phyloP scores from a whole-genome alignment of 2,888 invertebrate species.

The Alloplasta piceator region DNA sequence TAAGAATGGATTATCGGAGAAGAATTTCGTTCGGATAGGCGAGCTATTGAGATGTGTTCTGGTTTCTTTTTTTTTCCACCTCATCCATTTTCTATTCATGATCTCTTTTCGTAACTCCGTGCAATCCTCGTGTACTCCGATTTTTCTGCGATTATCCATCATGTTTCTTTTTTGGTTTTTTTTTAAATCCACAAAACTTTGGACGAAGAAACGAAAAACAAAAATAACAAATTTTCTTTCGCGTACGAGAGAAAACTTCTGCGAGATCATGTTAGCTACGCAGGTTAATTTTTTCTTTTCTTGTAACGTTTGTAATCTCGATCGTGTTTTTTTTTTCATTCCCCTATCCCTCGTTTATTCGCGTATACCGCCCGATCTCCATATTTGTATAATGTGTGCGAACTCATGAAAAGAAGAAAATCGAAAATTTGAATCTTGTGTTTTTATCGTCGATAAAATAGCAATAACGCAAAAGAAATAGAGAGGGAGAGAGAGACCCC shows the following conservation, averaged over 20 bases:
- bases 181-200: too few species aligned
- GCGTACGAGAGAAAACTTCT: not conserved
- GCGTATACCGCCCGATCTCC: slow-evolving; percentile 14
- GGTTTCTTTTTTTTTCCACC: too few species aligned
- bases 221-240: slow-evolving; percentile 1
- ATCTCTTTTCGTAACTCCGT: too few species aligned
- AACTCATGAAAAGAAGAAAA: not conserved
- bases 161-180: too few species aligned
- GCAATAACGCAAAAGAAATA: slow-evolving; percentile 44
- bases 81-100: too few species aligned
- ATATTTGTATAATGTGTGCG: slow-evolving; percentile 14
- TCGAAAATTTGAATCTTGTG: slow-evolving; percentile 24
- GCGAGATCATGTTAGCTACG: slow-evolving; percentile 31
- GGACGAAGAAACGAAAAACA: too few species aligned
- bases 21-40: too few species aligned
- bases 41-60: too few species aligned
- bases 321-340: slow-evolving; percentile 4
- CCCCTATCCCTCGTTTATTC: not conserved
- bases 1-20: too few species aligned
- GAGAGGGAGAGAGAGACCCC: slow-evolving; percentile 63
- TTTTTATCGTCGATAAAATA: slow-evolving; percentile 63
- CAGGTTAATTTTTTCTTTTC: slow-evolving; percentile 7
- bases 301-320: not conserved
- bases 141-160: too few species aligned
- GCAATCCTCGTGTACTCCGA: too few species aligned